Conservation (phyloP, 2,888 invertebrate species). For the Polyommatus iphigenia region DNA sequence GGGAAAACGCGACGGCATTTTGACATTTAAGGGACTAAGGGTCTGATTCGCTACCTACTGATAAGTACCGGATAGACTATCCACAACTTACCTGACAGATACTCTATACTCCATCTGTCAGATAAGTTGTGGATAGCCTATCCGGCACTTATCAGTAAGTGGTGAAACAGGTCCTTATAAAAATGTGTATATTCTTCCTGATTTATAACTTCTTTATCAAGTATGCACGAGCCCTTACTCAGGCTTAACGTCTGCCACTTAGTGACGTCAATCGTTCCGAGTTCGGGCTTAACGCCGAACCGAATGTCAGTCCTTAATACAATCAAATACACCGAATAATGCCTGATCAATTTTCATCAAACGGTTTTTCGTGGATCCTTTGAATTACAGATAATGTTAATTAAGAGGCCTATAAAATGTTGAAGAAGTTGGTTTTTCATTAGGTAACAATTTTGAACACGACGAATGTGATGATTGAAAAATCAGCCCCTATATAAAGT, state of each 20-base stretch:
- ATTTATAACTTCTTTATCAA: not conserved
- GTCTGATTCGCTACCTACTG: too few species aligned
- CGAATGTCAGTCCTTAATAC: constrained; percentile 31
- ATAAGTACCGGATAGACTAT: too few species aligned
- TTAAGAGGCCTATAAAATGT: not conserved
- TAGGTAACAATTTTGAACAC: too few species aligned
- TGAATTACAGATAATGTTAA: not conserved
- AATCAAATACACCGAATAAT: constrained; percentile 17
- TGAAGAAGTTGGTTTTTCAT: not conserved
- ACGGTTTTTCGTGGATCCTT: not conserved
- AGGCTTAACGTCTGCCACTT: constrained; percentile 38
- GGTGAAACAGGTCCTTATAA: not conserved
- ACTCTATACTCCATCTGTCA: too few species aligned
- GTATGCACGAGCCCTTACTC: constrained; percentile 22
- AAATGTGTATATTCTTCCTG: not conserved
- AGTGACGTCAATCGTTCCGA: constrained; percentile 37
- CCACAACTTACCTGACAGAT: too few species aligned
- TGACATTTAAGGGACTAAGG: too few species aligned
- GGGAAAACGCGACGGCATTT: too few species aligned
- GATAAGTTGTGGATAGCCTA: too few species aligned
- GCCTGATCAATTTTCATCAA: constrained; percentile 22
- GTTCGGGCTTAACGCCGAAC: constrained; percentile 34
- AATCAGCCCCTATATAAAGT: too few species aligned
- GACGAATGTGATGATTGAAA: too few species aligned
- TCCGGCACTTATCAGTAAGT: too few species aligned